phyloP scores from a whole-genome alignment of 2,888 invertebrate genomes.

The Pantelozetes paolii region DNA sequence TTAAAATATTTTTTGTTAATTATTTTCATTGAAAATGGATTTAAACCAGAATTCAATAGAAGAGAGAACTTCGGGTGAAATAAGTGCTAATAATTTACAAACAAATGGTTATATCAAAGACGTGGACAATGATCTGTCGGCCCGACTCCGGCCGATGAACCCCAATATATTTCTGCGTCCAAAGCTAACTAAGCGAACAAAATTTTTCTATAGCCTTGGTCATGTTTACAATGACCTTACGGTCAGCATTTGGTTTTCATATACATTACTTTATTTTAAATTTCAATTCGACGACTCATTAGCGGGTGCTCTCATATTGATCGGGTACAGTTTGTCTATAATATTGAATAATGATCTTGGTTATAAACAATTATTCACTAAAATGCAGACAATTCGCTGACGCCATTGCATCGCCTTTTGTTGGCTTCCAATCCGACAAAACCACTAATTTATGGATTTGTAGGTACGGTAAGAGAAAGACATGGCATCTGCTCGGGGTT shows the following conservation, averaged over 20 bases:
- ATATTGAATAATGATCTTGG: too few relatives aligned
- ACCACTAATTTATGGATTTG: neutral
- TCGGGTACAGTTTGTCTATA: neutral
- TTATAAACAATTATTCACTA: too few relatives aligned
- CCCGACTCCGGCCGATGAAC: neutral
- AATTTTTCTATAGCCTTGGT: conserved; percentile 68
- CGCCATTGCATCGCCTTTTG: conserved; percentile 56
- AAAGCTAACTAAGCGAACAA: conserved; percentile 35
- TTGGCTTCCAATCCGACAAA: conserved; percentile 55
- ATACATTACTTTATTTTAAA: conserved; percentile 72
- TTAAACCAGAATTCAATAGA: neutral
- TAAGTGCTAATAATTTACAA: neutral
- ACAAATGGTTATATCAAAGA: neutral
- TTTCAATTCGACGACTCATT: conserved; percentile 54
- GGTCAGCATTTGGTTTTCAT: conserved; percentile 91
- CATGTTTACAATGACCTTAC: conserved; percentile 87
- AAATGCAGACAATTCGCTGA: conserved; percentile 53
- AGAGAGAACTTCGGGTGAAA: neutral
- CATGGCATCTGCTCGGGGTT: conserved; percentile 45
- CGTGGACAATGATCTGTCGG: neutral
- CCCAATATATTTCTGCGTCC: neutral
- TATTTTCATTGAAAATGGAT: neutral
- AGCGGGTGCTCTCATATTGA: conserved; percentile 39
- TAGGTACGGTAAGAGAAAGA: conserved; percentile 45
- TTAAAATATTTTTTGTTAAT: neutral